Base-by-base conservation (phyloP, 2,888 invertebrate genomes). In the Steinernema carpocapsae region DNA sequence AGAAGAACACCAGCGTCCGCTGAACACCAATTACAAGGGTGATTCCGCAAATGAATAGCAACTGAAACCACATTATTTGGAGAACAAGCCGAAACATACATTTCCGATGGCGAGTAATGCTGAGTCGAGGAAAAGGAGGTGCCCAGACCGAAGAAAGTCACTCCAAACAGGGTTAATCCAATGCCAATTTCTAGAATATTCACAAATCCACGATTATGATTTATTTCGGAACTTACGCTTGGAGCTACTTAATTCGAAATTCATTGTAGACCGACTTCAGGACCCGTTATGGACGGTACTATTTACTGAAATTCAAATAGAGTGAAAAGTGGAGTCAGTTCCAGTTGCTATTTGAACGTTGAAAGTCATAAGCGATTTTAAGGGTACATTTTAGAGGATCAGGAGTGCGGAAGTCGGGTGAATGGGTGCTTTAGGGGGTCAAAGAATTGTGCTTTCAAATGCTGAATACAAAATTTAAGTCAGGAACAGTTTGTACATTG, bases 31-130 rank as follows among this genome's bases (percentile, higher is more conserved):
- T 97, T 14, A 97, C 94, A 89, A 97, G 95, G 19, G 93, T 94
- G 73, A 99, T 91, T 0, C 99, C 99, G 82, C 92, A 91, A 83
- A 99, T 93, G 89, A 99, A 99, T 37, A 99, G 91, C 79, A 99
- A 94, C 97, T 99, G 91, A 70, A 92, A 37, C 37, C 37, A 37
- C 10, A 37, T 6, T 37, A 37, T 37, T 3, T 37, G 37, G 37
- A 37, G 10, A 37, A 91, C 22, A 43, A 73, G 19, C n/a, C 17
- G 46, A 64, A 42, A 75, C 94, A 92, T 91, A 97, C 97, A 91
- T 99, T 99, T 88, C 99, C 99, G 88, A 99, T 94, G 29, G 97
- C 97, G 76, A 99, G 90, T 74, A 99, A 90, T 73, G 97, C 97
- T 89, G 95, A 96, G 89, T 99, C 97, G 89, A 99, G 97, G 72